Conservation (phyloP, 2,888 invertebrate species). For the Periphyllus acericola region DNA sequence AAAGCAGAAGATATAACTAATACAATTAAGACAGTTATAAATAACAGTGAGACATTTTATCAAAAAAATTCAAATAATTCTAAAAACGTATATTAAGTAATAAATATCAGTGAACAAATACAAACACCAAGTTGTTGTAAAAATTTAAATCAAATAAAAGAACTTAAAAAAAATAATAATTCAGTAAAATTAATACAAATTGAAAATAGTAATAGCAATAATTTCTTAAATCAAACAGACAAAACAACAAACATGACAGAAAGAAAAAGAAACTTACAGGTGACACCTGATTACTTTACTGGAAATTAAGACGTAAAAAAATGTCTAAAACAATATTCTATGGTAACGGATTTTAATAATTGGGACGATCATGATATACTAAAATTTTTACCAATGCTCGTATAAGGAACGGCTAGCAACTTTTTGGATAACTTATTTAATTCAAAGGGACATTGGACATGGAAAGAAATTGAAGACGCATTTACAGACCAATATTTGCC, state of each 20-base stretch:
- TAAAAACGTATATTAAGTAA: too few relatives aligned
- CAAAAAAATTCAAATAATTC: too few relatives aligned
- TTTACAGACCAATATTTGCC: neutral
- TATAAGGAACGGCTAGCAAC: neutral
- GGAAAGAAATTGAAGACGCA: neutral
- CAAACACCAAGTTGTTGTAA: too few relatives aligned
- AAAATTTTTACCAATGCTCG: constrained; percentile 1
- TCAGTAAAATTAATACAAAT: too few relatives aligned
- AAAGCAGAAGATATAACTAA: too few relatives aligned
- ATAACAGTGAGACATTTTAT: too few relatives aligned
- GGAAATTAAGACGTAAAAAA: neutral
- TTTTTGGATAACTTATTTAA: neutral
- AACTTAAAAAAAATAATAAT: too few relatives aligned
- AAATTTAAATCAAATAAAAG: too few relatives aligned
- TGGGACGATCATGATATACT: neutral
- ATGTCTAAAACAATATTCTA: neutral
- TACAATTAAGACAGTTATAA: too few relatives aligned
- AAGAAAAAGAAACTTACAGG: neutral
- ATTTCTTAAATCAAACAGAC: neutral
- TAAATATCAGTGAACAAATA: too few relatives aligned
- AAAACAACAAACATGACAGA: neutral
- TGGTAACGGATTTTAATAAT: neutral
- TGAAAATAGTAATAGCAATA: too few relatives aligned
- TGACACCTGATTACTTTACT: neutral
- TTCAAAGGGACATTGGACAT: neutral